Conservation (phyloP, 2,888 invertebrate species). For the Drosophila tanythrix region DNA sequence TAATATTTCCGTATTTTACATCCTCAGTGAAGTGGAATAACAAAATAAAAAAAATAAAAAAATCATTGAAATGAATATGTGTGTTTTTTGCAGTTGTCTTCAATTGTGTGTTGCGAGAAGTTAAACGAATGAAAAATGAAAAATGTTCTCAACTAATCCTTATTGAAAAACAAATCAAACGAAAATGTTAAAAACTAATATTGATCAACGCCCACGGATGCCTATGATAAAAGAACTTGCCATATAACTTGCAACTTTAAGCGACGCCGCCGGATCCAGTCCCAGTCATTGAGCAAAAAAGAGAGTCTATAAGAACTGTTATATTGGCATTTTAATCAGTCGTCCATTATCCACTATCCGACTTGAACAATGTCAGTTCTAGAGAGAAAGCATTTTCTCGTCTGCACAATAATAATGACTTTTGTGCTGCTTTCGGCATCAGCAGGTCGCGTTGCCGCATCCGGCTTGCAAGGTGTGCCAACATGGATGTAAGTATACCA, state of each 20-base stretch:
- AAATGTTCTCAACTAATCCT: constrained; percentile 4
- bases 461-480: constrained; percentile 83
- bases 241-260: constrained; percentile 23
- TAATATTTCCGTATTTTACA: not conserved
- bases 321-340: constrained; percentile 20
- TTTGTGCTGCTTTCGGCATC: constrained; percentile 75
- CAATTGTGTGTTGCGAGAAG: constrained; percentile 20
- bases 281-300: constrained; percentile 7
- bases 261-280: constrained; percentile 12
- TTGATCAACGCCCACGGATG: constrained; percentile 26
- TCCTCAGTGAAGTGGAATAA: not conserved
- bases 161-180: constrained; percentile 3
- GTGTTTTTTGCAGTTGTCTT: constrained; percentile 28
- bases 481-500: constrained; percentile 84
- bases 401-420: constrained; percentile 81
- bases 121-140: constrained; percentile 18
- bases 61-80: not conserved
- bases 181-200: constrained; percentile 35
- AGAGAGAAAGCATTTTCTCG: constrained; percentile 83
- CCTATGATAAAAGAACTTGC: constrained; percentile 20
- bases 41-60: not conserved
- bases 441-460: constrained; percentile 71
- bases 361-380: constrained; percentile 81
- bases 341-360: constrained; percentile 20
- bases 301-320: constrained; percentile 17